phyloP scores from a whole-genome alignment of 1,140 invertebrate genomes.

The Aphelinus certus region DNA sequence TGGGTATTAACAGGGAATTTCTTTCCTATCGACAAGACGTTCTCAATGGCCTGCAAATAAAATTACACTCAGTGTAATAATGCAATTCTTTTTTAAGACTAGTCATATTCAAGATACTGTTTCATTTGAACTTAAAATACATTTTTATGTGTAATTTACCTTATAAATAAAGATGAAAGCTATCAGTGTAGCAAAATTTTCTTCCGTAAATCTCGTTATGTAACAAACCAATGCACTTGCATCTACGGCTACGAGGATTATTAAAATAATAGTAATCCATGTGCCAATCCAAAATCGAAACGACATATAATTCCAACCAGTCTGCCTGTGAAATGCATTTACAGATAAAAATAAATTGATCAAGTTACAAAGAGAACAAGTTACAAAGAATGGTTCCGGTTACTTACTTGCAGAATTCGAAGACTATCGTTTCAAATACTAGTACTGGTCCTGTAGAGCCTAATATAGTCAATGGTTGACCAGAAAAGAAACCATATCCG shows the following conservation, averaged over 20 bases:
- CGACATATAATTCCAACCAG: conserved; percentile 88
- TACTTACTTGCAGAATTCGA: conserved; percentile 88
- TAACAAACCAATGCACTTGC: conserved; percentile 98
- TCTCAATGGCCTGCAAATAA: conserved; percentile 78
- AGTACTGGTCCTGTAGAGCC: conserved; percentile 98
- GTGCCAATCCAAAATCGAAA: conserved; percentile 96
- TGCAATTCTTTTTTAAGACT: background rate
- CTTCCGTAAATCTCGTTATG: conserved; percentile 98
- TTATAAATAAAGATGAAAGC: conserved; percentile 99
- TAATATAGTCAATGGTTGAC: conserved; percentile 96
- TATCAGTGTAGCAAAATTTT: conserved; percentile 98
- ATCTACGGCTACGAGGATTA: conserved; percentile 93
- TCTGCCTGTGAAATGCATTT: conserved; percentile 40
- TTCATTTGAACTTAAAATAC: background rate
- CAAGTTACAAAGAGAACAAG: background rate
- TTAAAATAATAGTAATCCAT: conserved; percentile 88
- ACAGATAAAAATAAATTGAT: conserved; percentile 15
- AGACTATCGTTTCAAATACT: conserved; percentile 98
- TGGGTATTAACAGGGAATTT: conserved; percentile 79
- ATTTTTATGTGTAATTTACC: conserved; percentile 64
- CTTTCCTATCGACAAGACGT: conserved; percentile 84
- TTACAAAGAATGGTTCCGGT: background rate
- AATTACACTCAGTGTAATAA: background rate
- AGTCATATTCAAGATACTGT: background rate
- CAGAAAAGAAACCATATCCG: conserved; percentile 95